These are phyloP conservation scores for Calcarius ornatus DNA, from an alignment of 2,113 vertebrate species.

Conservation along the genomic window DNA sequence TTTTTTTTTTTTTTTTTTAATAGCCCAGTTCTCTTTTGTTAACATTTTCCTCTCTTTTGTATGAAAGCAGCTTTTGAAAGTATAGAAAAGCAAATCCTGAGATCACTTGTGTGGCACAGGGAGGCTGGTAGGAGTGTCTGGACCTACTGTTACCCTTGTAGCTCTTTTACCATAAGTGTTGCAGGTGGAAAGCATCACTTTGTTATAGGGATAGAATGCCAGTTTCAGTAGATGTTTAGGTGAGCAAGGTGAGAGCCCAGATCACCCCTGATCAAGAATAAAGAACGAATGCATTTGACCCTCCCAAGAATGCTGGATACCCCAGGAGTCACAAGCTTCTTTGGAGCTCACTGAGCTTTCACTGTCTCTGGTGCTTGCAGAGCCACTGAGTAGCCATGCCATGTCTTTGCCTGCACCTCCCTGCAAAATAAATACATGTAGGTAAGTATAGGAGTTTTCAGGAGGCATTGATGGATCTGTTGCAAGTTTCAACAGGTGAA, in stretches of 20 bases:
- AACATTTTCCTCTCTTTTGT: background rate
- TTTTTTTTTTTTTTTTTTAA: background rate
- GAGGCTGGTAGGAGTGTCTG: background rate
- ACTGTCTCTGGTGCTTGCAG: background rate
- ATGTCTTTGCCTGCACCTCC: background rate
- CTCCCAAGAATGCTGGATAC: accelerated
- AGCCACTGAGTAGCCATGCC: background rate
- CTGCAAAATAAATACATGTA: background rate
- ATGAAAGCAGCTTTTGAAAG: background rate
- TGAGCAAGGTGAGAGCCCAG: background rate
- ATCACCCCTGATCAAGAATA: background rate
- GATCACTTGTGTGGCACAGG: no score
- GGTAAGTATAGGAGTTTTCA: background rate
- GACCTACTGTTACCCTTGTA: background rate
- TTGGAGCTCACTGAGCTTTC: background rate
- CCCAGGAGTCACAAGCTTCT: background rate
- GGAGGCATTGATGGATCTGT: background rate
- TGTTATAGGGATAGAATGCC: accelerated
- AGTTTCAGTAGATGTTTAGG: background rate
- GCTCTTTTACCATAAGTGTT: background rate
- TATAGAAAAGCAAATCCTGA: background rate
- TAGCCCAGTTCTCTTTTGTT: background rate
- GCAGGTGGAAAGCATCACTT: background rate
- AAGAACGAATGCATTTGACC: background rate
- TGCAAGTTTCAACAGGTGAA: background rate